Percentiles rank a stretch among this genome's conserved stretches.
These are phyloP conservation scores for Corydoras sp. DNA, from an alignment of 2,113 vertebrate species.

Conservation along the genomic window DNA sequence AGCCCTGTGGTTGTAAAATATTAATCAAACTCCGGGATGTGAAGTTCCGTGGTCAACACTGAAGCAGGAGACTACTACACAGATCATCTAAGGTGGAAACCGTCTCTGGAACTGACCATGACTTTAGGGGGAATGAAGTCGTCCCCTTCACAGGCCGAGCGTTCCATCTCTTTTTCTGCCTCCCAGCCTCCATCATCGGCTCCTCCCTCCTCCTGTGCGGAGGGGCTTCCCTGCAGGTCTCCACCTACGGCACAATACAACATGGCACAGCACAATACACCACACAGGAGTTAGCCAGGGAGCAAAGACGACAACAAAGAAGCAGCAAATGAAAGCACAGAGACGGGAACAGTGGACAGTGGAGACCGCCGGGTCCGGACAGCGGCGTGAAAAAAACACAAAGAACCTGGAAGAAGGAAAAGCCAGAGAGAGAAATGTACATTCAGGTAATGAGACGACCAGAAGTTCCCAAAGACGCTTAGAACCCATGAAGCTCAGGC, in stretches of 20 bases:
- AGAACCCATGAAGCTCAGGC: slow-evolving; percentile 33
- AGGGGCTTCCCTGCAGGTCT: slow-evolving; percentile 81
- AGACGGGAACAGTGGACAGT: neutral
- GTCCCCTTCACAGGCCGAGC: slow-evolving; percentile 80
- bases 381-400: slow-evolving; percentile 17
- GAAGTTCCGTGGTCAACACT: too few relatives aligned
- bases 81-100: too few relatives aligned
- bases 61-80: too few relatives aligned
- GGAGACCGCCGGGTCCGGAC: slow-evolving; percentile 23
- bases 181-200: slow-evolving; percentile 86
- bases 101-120: slow-evolving; percentile 72
- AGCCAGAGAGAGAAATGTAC: slow-evolving; percentile 40
- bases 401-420: slow-evolving; percentile 45
- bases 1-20: too few relatives aligned
- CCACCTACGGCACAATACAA: slow-evolving; percentile 67
- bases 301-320: neutral
- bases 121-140: slow-evolving; percentile 96
- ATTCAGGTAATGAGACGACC: slow-evolving; percentile 24
- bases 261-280: slow-evolving; percentile 28
- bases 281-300: slow-evolving; percentile 20
- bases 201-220: slow-evolving; percentile 74
- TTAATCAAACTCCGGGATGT: too few relatives aligned
- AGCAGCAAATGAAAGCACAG: neutral
- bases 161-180: slow-evolving; percentile 86
- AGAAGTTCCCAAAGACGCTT: slow-evolving; percentile 35